A percentile compares a stretch with the other conserved stretches of the same genome.
phyloP scores from a whole-genome alignment of 2,113 vertebrate genomes.

The Halcyon senegalensis region DNA sequence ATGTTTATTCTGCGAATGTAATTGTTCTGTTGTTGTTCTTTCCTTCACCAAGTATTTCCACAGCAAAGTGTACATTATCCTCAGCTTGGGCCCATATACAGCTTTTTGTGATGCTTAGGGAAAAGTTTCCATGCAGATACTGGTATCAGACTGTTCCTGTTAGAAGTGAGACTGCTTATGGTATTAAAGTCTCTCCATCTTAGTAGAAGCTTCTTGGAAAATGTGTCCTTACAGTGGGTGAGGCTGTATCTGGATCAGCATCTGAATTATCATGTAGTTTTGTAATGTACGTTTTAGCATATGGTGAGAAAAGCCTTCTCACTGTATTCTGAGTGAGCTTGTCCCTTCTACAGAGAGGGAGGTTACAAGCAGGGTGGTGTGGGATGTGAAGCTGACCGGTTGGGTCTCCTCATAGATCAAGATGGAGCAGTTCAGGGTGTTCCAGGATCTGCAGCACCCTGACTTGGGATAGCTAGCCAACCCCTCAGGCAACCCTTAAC shows the following conservation, averaged over 20 bases:
- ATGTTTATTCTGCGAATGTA: background rate
- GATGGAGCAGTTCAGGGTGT: background rate
- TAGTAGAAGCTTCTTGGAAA: background rate
- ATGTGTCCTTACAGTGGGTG: accelerated
- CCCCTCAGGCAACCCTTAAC: background rate
- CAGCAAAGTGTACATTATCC: background rate
- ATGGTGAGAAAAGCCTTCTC: background rate
- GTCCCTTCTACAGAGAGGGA: background rate
- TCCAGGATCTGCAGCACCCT: background rate
- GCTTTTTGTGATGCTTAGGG: background rate
- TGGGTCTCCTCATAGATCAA: background rate
- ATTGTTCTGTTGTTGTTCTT: background rate
- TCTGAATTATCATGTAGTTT: background rate
- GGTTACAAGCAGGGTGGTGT: no score
- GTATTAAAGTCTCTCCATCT: background rate
- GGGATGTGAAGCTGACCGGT: background rate
- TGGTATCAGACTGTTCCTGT: background rate
- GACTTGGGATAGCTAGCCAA: background rate
- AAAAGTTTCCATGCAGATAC: background rate
- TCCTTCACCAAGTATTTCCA: background rate
- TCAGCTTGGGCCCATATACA: background rate
- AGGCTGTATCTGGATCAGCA: background rate
- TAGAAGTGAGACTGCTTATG: background rate
- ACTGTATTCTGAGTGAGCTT: background rate
- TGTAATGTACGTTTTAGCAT: background rate